Percentiles rank a stretch among this genome's conserved stretches.
Evolutionary conservation across 1,140 invertebrate species (phyloP).

Genomic region (Drosophila repleta): DNA sequence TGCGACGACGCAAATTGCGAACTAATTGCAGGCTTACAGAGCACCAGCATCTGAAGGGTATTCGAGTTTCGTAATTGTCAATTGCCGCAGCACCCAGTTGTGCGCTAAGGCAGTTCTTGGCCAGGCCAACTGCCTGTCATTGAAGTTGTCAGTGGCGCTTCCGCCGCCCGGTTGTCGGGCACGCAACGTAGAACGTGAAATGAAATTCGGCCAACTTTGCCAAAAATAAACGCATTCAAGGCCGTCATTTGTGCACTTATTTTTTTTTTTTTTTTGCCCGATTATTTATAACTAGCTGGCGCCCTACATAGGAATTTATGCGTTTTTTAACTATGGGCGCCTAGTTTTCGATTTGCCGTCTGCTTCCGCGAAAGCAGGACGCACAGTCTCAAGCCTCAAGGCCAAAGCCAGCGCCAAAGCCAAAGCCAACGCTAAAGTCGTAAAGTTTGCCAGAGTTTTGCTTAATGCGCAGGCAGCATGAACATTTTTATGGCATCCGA

Average conservation of each 20-base stretch:
- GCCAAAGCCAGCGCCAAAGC: slow-evolving; percentile 53
- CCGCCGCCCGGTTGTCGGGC: not conserved
- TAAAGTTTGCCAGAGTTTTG: slow-evolving; percentile 70
- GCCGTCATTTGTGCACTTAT: slow-evolving; percentile 51
- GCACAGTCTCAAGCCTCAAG: slow-evolving; percentile 10
- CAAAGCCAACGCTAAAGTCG: slow-evolving; percentile 48
- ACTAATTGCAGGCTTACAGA: slow-evolving; percentile 45
- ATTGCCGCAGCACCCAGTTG: slow-evolving; percentile 57
- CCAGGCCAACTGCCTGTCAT: slow-evolving; percentile 41
- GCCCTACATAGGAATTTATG: slow-evolving; percentile 61
- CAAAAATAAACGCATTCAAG: slow-evolving; percentile 69
- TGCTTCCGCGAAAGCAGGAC: slow-evolving; percentile 13
- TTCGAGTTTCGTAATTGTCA: slow-evolving; percentile 13
- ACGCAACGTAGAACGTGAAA: slow-evolving; percentile 35
- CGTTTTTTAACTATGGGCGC: slow-evolving; percentile 57
- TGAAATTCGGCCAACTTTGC: slow-evolving; percentile 18
- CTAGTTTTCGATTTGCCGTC: slow-evolving; percentile 11
- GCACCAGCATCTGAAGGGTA: not conserved
- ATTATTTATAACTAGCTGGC: slow-evolving; percentile 68
- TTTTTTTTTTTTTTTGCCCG: slow-evolving; percentile 4
- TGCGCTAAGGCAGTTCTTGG: slow-evolving; percentile 33
- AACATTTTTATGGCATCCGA: slow-evolving; percentile 12
- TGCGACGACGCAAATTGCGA: slow-evolving; percentile 45
- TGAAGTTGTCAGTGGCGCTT: slow-evolving; percentile 31
- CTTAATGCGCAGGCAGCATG: slow-evolving; percentile 55